Evolutionary conservation across 1,140 invertebrate species (phyloP).

Genomic region (Capitella teleta): DNA sequence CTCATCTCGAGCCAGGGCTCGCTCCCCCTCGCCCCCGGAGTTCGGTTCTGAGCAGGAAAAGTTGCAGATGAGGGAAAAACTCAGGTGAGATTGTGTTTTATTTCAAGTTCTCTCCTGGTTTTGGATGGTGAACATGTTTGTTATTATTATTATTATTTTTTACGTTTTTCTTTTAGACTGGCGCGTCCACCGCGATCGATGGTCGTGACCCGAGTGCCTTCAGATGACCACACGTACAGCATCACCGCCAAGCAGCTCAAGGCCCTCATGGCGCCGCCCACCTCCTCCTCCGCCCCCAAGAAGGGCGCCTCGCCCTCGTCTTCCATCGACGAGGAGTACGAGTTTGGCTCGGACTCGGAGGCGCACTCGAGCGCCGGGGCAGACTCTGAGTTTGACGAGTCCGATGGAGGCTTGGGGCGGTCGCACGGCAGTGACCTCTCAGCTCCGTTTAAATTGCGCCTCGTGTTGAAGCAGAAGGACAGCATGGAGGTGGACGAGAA

Average conservation of each 20-base stretch:
- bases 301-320: conserved; percentile 9
- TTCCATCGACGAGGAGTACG: conserved; percentile 39
- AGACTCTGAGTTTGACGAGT: conserved; percentile 10
- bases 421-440: neutral
- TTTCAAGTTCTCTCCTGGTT: too few species aligned
- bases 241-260: conserved; percentile 14
- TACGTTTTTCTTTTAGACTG: too few species aligned
- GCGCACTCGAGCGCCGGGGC: conserved; percentile 12
- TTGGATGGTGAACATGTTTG: too few species aligned
- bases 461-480: conserved; percentile 32
- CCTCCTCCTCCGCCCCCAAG: too few species aligned
- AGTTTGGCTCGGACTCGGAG: conserved; percentile 27
- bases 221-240: conserved; percentile 66
- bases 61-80: neutral
- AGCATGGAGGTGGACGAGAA: conserved; percentile 60
- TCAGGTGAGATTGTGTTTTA: too few species aligned
- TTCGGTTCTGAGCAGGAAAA: conserved; percentile 5
- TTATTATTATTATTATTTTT: too few species aligned
- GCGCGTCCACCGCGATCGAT: too few species aligned
- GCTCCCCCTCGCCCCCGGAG: conserved; percentile 7
- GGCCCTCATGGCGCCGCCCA: conserved; percentile 8
- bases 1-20: neutral
- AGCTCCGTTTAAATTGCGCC: conserved; percentile 2
- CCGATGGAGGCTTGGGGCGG: neutral
- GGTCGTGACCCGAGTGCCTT: conserved; percentile 55